phyloP scores from a whole-genome alignment of 2,888 invertebrate species.

The Eustalomyia histrio region DNA sequence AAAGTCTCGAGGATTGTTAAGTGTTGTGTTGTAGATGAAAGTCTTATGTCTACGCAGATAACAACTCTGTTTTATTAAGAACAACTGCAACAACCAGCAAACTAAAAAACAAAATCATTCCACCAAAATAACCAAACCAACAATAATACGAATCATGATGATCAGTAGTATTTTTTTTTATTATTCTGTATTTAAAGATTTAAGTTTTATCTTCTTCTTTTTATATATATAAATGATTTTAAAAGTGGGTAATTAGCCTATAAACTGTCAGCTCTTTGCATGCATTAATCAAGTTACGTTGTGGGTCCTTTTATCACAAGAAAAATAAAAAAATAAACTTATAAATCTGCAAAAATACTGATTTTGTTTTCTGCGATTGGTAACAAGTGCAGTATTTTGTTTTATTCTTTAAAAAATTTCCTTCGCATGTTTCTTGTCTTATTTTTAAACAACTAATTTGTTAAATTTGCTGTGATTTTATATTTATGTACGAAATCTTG shows the following conservation, averaged over 20 bases:
- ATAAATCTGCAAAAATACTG: not conserved
- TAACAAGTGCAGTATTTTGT: constrained; percentile 44
- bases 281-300: constrained; percentile 66
- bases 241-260: constrained; percentile 70
- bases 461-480: constrained; percentile 68
- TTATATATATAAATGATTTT: constrained; percentile 57
- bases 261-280: constrained; percentile 68
- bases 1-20: constrained; percentile 50
- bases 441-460: constrained; percentile 59
- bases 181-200: constrained; percentile 29
- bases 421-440: constrained; percentile 58
- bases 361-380: constrained; percentile 38
- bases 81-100: constrained; percentile 18
- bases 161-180: constrained; percentile 26
- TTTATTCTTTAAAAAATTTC: constrained; percentile 13
- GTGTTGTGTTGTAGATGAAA: constrained; percentile 62
- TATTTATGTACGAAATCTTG: constrained; percentile 47
- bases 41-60: constrained; percentile 63
- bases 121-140: constrained; percentile 6
- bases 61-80: constrained; percentile 60
- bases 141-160: constrained; percentile 17
- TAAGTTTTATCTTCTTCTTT: constrained; percentile 15
- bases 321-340: not conserved
- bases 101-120: constrained; percentile 2
- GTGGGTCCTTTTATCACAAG: constrained; percentile 52